phyloP scores from a whole-genome alignment of 2,888 invertebrate genomes.

The Tenthredo amoena region DNA sequence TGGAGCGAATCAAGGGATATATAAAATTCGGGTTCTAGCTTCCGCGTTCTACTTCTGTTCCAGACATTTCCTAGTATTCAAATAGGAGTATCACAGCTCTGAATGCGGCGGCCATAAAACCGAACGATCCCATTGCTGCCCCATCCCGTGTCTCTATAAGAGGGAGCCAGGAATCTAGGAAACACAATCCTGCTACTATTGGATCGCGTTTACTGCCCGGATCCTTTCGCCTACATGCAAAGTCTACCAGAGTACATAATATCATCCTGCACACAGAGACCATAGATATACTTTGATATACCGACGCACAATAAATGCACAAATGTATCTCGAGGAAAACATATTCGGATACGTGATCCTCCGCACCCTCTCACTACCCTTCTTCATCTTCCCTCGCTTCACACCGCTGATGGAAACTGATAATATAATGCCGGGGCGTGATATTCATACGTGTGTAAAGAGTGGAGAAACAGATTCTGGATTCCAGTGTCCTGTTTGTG shows the following conservation, averaged over 20 bases:
- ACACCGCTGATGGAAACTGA: not conserved
- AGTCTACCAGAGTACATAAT: not conserved
- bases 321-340: not conserved
- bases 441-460: not conserved
- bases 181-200: constrained; percentile 33
- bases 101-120: constrained; percentile 21
- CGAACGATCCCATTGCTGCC: constrained; percentile 24
- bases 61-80: not conserved
- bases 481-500: not conserved
- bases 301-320: not conserved
- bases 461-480: not conserved
- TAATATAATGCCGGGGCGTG: not conserved
- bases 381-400: not conserved
- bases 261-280: not conserved
- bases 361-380: not conserved
- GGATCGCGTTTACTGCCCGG: constrained; percentile 29
- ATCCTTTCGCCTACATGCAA: constrained; percentile 15
- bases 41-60: not conserved
- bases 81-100: constrained; percentile 21
- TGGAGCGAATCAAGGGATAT: not conserved
- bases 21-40: not conserved
- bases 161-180: constrained; percentile 14
- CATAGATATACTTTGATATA: not conserved
- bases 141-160: not conserved
- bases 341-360: not conserved